Conservation (phyloP, 2,113 vertebrate genomes). For the Catharus minimus region DNA sequence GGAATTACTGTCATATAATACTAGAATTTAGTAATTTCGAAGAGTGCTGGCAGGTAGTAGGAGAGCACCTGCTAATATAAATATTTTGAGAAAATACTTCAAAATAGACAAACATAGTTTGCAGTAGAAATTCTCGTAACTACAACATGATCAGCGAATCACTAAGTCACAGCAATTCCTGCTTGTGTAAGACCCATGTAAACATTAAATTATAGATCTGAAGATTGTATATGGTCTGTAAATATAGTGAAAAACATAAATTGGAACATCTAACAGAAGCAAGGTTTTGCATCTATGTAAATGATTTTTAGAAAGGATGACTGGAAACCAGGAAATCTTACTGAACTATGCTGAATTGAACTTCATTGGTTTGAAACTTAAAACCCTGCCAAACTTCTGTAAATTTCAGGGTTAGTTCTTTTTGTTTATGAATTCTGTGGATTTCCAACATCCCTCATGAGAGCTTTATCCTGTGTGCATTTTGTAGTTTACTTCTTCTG, state of each 20-base stretch:
- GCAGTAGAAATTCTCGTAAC: background rate
- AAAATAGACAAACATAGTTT: background rate
- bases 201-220: background rate
- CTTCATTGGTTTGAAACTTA: background rate
- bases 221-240: background rate
- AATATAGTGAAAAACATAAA: background rate
- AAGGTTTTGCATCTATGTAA: background rate
- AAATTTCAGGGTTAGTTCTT: background rate
- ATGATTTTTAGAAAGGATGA: background rate
- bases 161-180: background rate
- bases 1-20: background rate
- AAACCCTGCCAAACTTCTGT: background rate
- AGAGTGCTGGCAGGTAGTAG: background rate
- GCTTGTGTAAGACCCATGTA: background rate
- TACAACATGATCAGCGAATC: background rate
- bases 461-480: background rate
- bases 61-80: background rate
- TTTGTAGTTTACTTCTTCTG: background rate
- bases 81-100: background rate
- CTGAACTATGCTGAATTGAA: background rate
- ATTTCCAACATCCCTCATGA: background rate
- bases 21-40: background rate
- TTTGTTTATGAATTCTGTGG: background rate
- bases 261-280: background rate
- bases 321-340: background rate